A percentile compares a stretch with the other conserved stretches of the same genome.
These are phyloP conservation scores for Luidia sarsii DNA, from an alignment of 53 echinoderm and acorn worm species.

Conservation along the genomic window DNA sequence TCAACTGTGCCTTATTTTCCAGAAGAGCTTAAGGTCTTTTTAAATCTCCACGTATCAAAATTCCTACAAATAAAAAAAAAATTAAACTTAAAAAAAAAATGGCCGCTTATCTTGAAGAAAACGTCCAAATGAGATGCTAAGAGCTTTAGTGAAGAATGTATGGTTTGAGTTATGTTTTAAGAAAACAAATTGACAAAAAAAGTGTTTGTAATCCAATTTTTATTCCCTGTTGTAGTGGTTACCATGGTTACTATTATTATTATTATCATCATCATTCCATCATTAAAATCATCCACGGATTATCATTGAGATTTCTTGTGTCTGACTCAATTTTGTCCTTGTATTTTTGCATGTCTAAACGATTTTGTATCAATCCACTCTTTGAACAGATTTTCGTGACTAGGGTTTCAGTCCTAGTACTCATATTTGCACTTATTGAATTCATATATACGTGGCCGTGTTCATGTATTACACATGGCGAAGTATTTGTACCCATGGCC, in stretches of 20 bases:
- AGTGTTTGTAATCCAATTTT: conserved; percentile 13
- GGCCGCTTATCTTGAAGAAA: too few species aligned
- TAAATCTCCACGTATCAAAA: too few species aligned
- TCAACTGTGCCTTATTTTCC: too few species aligned
- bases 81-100: conserved; percentile 2
- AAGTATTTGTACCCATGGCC: too few species aligned
- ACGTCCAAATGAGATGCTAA: too few species aligned
- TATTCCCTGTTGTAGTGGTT: conserved; percentile 38
- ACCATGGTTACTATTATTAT: conserved; percentile 27
- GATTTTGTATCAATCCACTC: too few species aligned
- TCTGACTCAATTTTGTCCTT: background rate
- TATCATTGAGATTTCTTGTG: background rate
- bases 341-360: background rate
- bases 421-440: too few species aligned
- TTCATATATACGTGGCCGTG: too few species aligned
- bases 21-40: too few species aligned
- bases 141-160: background rate
- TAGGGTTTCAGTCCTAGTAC: too few species aligned
- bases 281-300: conserved; percentile 38
- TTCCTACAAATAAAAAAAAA: background rate
- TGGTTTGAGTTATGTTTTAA: background rate
- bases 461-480: too few species aligned
- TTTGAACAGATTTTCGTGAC: too few species aligned
- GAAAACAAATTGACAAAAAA: background rate
- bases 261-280: conserved; percentile 49